A percentile compares a stretch with the other conserved stretches of the same genome.
Evolutionary conservation across 2,888 invertebrate genomes (phyloP).

Genomic region (Rhamnusium bicolor): DNA sequence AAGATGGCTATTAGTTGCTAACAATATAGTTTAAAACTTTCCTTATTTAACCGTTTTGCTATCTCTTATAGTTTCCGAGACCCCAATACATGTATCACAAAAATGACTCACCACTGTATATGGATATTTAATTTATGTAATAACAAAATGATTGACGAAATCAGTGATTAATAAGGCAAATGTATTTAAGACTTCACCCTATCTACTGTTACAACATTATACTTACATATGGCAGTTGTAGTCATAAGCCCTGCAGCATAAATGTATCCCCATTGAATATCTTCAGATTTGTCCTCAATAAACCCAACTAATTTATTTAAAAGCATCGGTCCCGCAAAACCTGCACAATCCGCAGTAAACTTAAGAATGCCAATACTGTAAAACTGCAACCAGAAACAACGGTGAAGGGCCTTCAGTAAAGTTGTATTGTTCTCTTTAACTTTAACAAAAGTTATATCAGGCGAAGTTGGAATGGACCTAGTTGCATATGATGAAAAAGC

Average conservation of each 20-base stretch:
- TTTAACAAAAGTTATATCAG: slow-evolving; percentile 47
- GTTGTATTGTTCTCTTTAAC: slow-evolving; percentile 21
- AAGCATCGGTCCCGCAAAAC: slow-evolving; percentile 92
- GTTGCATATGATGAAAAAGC: slow-evolving; percentile 38
- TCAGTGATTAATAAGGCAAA: too few species aligned
- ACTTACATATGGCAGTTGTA: slow-evolving; percentile 80
- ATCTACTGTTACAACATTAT: not conserved
- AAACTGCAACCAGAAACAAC: slow-evolving; percentile 86
- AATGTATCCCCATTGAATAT: slow-evolving; percentile 77
- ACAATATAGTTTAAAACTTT: too few species aligned
- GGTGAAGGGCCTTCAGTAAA: slow-evolving; percentile 80
- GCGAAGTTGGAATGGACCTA: slow-evolving; percentile 34
- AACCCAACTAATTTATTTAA: slow-evolving; percentile 87
- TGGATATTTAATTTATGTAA: too few species aligned
- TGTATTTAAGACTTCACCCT: not conserved
- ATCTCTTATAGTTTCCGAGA: too few species aligned
- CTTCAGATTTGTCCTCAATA: slow-evolving; percentile 82
- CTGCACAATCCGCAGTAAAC: slow-evolving; percentile 85
- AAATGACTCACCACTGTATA: too few species aligned
- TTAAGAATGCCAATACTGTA: slow-evolving; percentile 89
- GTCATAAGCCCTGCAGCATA: slow-evolving; percentile 80
- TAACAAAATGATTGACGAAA: too few species aligned
- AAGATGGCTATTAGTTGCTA: too few species aligned
- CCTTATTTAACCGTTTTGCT: too few species aligned
- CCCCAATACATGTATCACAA: too few species aligned